Evolutionary conservation across 1,140 invertebrate genomes (phyloP), one percentile per base, ranked within the genome.

Genomic region (Drosophila subobscura): DNA sequence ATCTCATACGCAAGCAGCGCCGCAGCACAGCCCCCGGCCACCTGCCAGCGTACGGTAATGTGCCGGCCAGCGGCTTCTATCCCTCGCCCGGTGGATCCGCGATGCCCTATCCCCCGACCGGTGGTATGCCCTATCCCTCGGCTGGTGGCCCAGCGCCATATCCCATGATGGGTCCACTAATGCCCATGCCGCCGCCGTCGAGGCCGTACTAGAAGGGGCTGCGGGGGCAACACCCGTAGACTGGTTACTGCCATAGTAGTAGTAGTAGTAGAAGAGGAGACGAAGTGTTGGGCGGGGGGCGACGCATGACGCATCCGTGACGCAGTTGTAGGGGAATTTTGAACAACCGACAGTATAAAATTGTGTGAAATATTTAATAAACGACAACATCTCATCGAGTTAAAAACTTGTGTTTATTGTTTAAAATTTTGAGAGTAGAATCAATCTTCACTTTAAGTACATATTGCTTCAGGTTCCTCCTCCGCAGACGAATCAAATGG

Each of bases 1-100:
- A 98, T 89, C 86, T 97, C 2, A 93, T 97, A 37, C 93, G 93
- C 63, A 91, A 91, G 91, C 76, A 91, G 10, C 33, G 64, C 65
- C 92, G 71, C 84, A 80, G 46, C 53, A 85, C 53, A 72, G 72
- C 3, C 29, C 42, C 6, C 60, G 14, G 40, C 52, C 22, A n/a
- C 8, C n/a, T 51, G 41, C 75, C 80, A 10, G 60, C 79, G 10
- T 91, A 89, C 53, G 65, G 64, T 23, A 88, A 88, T 37, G 37
- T 75, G 14, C 50, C 83, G 8, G 40, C 67, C 0, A 71, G 80
- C 29, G 72, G 74, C 16, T 91, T 91, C 14, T 91, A 90, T 74
- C 84, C 86, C 14, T 42, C 50, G 6, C 5, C 45, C 5, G 44
- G 41, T 23, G 41, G 44, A n/a, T 12, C 33, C 4, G 51, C 47